Evolutionary conservation across 2,797 vertebrate genomes (phyloP).

Genomic region (Paguma larvata): DNA sequence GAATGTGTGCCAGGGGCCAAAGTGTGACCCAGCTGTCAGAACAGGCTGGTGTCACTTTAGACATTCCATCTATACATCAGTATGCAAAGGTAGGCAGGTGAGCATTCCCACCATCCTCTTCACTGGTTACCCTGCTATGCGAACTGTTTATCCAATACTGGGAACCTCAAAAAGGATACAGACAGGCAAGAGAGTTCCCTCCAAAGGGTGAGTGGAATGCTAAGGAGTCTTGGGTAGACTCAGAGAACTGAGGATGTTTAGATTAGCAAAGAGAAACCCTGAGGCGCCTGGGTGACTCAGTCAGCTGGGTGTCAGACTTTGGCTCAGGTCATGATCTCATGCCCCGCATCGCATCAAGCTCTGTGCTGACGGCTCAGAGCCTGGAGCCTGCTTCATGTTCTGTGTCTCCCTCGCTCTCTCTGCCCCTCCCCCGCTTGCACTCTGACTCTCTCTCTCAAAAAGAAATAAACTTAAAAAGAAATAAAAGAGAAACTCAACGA

Average conservation of each 20-base stretch:
- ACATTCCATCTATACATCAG: not conserved
- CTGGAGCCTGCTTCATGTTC: too few relatives aligned
- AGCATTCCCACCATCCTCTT: not conserved
- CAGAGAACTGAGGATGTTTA: constrained; percentile 33
- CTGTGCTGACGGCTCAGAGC: too few relatives aligned
- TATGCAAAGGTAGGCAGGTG: not conserved
- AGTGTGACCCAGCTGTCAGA: not conserved
- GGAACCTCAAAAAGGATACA: not conserved
- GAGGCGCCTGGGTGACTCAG: too few relatives aligned
- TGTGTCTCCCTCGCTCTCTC: too few relatives aligned
- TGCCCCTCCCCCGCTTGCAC: too few relatives aligned
- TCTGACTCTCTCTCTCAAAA: too few relatives aligned
- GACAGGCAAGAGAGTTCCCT: constrained; percentile 5
- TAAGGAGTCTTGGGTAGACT: not conserved
- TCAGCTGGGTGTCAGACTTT: too few relatives aligned
- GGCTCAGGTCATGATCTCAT: too few relatives aligned
- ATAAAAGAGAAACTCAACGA: not conserved
- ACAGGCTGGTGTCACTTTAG: constrained; percentile 15
- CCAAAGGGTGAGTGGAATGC: not conserved
- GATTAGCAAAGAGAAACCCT: not conserved
- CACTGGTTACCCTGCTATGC: not conserved
- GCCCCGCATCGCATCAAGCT: too few relatives aligned
- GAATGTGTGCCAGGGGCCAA: not conserved
- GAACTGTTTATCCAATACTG: constrained; percentile 17
- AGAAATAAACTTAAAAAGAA: too few relatives aligned